Conservation (phyloP, 2,888 invertebrate genomes). For the Diarsia brunnea region DNA sequence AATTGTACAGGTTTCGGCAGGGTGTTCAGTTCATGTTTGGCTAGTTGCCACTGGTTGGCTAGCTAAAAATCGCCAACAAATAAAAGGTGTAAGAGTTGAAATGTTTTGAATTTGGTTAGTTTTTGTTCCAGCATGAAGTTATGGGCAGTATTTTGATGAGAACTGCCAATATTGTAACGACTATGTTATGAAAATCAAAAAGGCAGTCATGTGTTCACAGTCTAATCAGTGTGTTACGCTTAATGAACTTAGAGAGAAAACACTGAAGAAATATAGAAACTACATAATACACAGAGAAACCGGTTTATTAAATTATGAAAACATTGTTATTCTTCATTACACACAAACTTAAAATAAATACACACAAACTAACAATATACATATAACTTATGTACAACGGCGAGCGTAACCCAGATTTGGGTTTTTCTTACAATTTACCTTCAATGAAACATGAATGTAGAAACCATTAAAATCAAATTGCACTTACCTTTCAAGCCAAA, state of each 20-base stretch:
- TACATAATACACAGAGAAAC: background rate
- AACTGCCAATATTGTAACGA: constrained; percentile 17
- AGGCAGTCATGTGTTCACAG: background rate
- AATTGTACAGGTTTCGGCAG: constrained; percentile 50
- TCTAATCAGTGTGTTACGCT: background rate
- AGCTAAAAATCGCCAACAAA: constrained; percentile 72
- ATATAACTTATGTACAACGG: too few species aligned
- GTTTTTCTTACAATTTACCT: too few species aligned
- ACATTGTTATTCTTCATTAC: too few species aligned
- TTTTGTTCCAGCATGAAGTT: constrained; percentile 68
- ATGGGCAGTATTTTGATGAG: constrained; percentile 35
- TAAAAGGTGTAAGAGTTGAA: constrained; percentile 83
- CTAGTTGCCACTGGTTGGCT: constrained; percentile 81
- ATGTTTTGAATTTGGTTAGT: constrained; percentile 82
- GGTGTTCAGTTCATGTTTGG: constrained; percentile 77
- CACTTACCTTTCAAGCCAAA: background rate
- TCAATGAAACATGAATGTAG: background rate
- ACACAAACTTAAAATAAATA: too few species aligned
- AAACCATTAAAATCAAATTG: background rate
- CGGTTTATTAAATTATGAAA: background rate
- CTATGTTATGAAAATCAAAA: background rate
- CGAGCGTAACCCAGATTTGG: too few species aligned
- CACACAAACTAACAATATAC: too few species aligned
- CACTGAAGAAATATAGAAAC: background rate
- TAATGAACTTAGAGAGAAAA: background rate